Percentiles rank a stretch among this genome's conserved stretches.
phyloP scores from a whole-genome alignment of 1,140 invertebrate species.

The Trachelipus rathkii region DNA sequence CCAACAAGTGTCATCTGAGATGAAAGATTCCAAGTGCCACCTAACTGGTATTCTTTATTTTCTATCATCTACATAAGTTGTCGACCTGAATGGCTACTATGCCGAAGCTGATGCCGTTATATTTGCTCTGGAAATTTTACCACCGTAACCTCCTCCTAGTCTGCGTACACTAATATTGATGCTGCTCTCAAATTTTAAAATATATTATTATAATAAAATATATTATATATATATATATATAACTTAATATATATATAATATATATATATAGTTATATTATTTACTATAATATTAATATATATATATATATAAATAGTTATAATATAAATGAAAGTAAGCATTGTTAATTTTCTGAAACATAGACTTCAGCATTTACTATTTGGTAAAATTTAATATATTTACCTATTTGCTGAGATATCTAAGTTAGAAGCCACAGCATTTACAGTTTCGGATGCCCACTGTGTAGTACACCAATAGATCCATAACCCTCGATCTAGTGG shows the following conservation, averaged over 20 bases:
- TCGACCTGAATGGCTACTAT: no score
- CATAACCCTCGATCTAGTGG: conserved; percentile 51
- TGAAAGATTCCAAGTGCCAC: conserved; percentile 39
- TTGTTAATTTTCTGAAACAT: no score
- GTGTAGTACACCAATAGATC: conserved; percentile 52
- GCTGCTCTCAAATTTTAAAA: background rate
- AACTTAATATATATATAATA: no score
- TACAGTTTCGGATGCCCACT: conserved; percentile 64
- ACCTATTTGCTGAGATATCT: conserved; percentile 52
- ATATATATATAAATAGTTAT: no score
- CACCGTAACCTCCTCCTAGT: conserved; percentile 43
- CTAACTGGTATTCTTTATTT: conserved; percentile 33
- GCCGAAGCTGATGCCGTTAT: conserved; percentile 27
- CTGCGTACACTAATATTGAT: conserved; percentile 38
- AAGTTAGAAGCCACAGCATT: conserved; percentile 59
- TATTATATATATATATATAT: no score
- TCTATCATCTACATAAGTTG: no score
- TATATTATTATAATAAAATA: no score
- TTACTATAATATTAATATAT: no score
- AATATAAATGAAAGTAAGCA: no score
- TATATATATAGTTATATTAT: no score
- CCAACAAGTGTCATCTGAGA: conserved; percentile 63
- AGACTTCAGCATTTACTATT: no score
- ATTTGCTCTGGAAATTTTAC: conserved; percentile 30
- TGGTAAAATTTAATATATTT: background rate